Conservation (phyloP, 2,797 vertebrate genomes). For the Xyrichtys novacula region DNA sequence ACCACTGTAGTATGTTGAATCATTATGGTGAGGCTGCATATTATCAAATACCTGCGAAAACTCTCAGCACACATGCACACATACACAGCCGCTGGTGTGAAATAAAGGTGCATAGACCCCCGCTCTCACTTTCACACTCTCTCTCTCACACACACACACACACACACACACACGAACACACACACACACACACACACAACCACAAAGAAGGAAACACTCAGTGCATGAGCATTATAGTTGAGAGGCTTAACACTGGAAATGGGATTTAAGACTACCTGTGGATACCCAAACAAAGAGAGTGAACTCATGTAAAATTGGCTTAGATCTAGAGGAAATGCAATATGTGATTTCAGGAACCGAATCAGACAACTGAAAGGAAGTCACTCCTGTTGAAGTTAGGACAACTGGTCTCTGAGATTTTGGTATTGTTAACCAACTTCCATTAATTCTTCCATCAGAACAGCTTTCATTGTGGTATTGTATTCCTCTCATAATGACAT, state of each 20-base stretch:
- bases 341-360: conserved; percentile 30
- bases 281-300: conserved; percentile 60
- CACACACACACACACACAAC: conserved; percentile 13
- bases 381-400: neutral
- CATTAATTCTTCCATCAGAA: conserved; percentile 33
- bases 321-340: conserved; percentile 46
- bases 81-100: neutral
- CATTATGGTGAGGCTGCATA: conserved; percentile 22
- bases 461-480: conserved; percentile 52
- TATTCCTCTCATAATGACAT: conserved; percentile 40
- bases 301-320: conserved; percentile 62
- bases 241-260: conserved; percentile 75
- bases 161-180: neutral
- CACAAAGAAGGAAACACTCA: conserved; percentile 65
- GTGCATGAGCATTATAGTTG: conserved; percentile 65
- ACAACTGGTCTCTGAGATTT: conserved; percentile 6
- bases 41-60: conserved; percentile 28
- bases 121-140: neutral
- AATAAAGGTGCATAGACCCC: too few relatives aligned
- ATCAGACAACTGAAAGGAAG: conserved; percentile 27
- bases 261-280: conserved; percentile 72
- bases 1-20: conserved; percentile 45
- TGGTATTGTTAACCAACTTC: conserved; percentile 50
- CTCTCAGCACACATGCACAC: conserved; percentile 6
- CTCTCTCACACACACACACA: neutral